Conservation (phyloP, 2,797 vertebrate species). For the Arrhamphus sclerolepis region DNA sequence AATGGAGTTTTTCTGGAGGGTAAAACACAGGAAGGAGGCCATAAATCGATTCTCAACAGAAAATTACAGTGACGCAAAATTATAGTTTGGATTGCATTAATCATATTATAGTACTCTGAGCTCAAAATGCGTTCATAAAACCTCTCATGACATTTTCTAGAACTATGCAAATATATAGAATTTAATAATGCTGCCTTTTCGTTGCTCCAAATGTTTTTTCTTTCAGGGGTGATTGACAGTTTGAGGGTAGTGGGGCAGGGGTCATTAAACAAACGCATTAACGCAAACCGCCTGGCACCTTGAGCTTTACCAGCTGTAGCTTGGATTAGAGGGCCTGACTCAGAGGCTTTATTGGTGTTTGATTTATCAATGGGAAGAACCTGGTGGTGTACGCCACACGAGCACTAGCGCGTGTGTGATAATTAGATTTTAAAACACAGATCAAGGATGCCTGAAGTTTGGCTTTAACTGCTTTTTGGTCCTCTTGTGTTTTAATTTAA, state of each 20-base stretch:
- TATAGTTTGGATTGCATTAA: too few species aligned
- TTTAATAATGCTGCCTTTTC: too few species aligned
- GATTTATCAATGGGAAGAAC: slow-evolving; percentile 46
- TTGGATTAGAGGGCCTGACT: slow-evolving; percentile 50
- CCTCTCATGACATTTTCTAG: too few species aligned
- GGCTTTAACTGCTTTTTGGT: slow-evolving; percentile 5
- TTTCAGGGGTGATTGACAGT: slow-evolving; percentile 64
- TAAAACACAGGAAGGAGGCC: too few species aligned
- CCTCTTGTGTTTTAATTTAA: neutral
- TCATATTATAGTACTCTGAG: too few species aligned
- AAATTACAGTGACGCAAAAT: too few species aligned
- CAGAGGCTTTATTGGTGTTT: slow-evolving; percentile 33
- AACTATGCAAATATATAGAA: too few species aligned
- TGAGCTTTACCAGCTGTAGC: slow-evolving; percentile 56
- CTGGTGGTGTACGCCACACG: neutral
- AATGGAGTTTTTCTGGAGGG: too few species aligned
- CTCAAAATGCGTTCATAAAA: too few species aligned
- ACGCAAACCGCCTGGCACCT: slow-evolving; percentile 44
- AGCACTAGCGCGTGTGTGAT: neutral
- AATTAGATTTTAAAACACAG: slow-evolving; percentile 13
- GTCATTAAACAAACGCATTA: slow-evolving; percentile 50
- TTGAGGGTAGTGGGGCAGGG: slow-evolving; percentile 70
- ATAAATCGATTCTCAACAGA: too few species aligned
- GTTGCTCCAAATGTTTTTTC: neutral
- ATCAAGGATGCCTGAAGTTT: slow-evolving; percentile 5